Base-by-base conservation (phyloP, 2,113 vertebrate genomes). In the Riparia riparia region DNA sequence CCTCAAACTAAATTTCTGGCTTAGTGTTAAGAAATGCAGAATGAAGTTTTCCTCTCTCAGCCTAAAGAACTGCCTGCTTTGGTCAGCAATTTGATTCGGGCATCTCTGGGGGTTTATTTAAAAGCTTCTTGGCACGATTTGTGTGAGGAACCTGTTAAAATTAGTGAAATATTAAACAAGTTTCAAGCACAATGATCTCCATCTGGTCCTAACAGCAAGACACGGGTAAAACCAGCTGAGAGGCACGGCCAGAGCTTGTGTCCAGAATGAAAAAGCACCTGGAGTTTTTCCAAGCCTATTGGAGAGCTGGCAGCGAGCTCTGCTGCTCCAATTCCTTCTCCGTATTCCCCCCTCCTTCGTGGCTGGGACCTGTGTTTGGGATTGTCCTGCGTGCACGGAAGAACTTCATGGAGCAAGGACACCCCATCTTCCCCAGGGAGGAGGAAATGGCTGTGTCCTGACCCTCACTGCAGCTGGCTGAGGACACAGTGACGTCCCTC, bases 191-290 rank as follows among this genome's bases (percentile, higher is more conserved):
- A 1, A 49, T 24, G 7, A 61, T 71, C 69, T 93, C 86, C 89
- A 84, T 87, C 81, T 84, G 89, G 31, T 94, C 73, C 61, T 58
- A 78, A 74, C 47, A 82, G 77, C 58, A 82, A 71, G 73, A 82
- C 65, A 18, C 9, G 53, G 34, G 11, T 74, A 53, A 84, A 79
- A 84, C 37, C 73, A 80, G 76, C 60, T 58, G 65, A 89, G 72
- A 93, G 37, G n/a, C 86, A 86, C 0, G 24, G 61, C 45, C 28
- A 77, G 92, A 72, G 74, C 31, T 82, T 21, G 17, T 80, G 70
- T n/a, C 74, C 81, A 90, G 82, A 65, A 69, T 7, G 31, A 79
- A 74, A 72, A 76, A 82, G 78, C 68, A 69, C 31, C 82, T 69
- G 50, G 94, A 93, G 71, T 8, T 76, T 76, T 69, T 83, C 79